phyloP scores from a whole-genome alignment of 1,140 invertebrate genomes.

The Polypedilum pembai region DNA sequence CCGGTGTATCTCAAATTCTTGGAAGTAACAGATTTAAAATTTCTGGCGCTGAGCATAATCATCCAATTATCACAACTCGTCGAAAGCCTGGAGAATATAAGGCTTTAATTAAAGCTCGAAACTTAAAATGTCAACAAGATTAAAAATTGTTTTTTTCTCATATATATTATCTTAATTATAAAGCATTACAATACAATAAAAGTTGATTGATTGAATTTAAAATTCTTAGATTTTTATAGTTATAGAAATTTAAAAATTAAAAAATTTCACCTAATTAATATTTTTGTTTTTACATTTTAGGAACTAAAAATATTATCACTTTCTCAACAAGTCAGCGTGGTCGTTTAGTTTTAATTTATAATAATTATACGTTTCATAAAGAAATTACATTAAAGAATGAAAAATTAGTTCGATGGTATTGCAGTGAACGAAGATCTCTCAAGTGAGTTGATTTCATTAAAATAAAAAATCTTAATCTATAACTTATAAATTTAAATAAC shows the following conservation, averaged over 20 bases:
- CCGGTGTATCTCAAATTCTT: not conserved
- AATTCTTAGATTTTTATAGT: too few species aligned
- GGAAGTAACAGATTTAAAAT: conserved; percentile 30
- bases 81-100: conserved; percentile 39
- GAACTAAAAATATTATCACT: not conserved
- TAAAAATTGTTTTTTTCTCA: not conserved
- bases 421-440: not conserved
- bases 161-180: too few species aligned
- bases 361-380: not conserved
- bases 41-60: conserved; percentile 41
- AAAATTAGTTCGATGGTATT: not conserved
- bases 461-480: not conserved
- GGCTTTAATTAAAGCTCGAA: not conserved
- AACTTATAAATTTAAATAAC: not conserved
- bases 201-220: not conserved
- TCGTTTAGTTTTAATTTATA: not conserved
- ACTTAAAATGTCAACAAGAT: not conserved
- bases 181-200: not conserved
- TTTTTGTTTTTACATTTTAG: not conserved
- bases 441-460: not conserved
- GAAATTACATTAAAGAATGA: not conserved
- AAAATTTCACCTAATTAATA: conserved; percentile 5
- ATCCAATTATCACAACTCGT: conserved; percentile 40
- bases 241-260: not conserved
- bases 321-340: not conserved